Evolutionary conservation across 1,140 invertebrate species (phyloP).

Genomic region (Diabrotica undecimpunctata): DNA sequence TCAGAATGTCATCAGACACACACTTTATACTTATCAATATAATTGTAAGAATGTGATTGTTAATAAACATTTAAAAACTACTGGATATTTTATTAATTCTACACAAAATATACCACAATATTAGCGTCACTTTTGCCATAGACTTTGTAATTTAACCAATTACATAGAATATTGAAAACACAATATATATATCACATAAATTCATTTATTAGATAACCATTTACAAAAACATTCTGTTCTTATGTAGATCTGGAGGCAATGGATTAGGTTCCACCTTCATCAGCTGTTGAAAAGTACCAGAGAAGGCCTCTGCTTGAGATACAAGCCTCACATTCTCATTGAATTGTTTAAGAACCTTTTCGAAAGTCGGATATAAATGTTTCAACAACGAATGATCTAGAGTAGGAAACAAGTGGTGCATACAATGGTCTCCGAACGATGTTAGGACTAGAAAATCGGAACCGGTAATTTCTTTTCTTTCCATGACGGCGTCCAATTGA

Average conservation of each 20-base stretch:
- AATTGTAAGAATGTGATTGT: too few species aligned
- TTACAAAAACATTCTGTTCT: not conserved
- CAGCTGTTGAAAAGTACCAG: conserved; percentile 67
- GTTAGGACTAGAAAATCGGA: conserved; percentile 66
- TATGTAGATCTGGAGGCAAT: conserved; percentile 19
- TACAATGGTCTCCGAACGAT: conserved; percentile 70
- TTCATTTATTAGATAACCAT: too few species aligned
- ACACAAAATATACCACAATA: too few species aligned
- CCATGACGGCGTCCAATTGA: conserved; percentile 72
- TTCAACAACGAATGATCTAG: conserved; percentile 70
- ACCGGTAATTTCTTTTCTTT: conserved; percentile 65
- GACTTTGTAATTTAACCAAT: too few species aligned
- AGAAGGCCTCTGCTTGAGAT: conserved; percentile 58
- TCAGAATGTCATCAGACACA: too few species aligned
- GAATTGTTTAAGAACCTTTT: conserved; percentile 69
- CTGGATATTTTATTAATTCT: too few species aligned
- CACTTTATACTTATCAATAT: too few species aligned
- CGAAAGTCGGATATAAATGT: conserved; percentile 61
- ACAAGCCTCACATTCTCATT: conserved; percentile 54
- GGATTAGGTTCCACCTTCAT: conserved; percentile 51
- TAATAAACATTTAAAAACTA: too few species aligned
- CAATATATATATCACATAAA: too few species aligned
- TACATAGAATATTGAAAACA: too few species aligned
- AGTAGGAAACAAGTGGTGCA: conserved; percentile 81
- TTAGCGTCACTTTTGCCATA: too few species aligned